These are phyloP conservation scores for Plecotus auritus DNA, from an alignment of 2,113 vertebrate species.

Conservation along the genomic window DNA sequence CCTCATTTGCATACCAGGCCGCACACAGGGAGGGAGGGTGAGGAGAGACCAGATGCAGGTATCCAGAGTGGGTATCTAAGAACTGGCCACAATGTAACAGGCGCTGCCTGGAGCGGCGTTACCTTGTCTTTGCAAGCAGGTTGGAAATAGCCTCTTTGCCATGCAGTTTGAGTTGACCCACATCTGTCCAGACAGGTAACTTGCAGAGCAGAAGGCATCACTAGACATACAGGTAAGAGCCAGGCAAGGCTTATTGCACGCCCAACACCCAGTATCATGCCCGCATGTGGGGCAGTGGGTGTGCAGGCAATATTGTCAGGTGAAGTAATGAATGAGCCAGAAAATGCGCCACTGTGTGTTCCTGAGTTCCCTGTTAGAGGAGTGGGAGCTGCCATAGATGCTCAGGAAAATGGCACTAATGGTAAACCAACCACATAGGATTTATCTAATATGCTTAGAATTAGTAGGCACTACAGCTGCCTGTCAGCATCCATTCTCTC, in stretches of 20 bases:
- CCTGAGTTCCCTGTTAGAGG: background rate
- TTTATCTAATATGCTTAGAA: rapidly evolving
- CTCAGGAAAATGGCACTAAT: rapidly evolving
- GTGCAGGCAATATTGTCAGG: rapidly evolving
- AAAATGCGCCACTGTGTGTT: rapidly evolving
- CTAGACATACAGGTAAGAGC: rapidly evolving
- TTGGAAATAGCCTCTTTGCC: background rate
- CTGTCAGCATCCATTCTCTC: rapidly evolving
- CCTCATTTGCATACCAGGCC: background rate
- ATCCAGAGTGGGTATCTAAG: rapidly evolving
- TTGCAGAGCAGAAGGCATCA: background rate
- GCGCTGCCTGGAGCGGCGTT: rapidly evolving
- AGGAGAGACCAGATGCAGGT: background rate
- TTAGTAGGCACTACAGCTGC: rapidly evolving
- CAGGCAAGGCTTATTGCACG: rapidly evolving
- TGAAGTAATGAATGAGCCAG: background rate
- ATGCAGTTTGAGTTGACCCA: rapidly evolving
- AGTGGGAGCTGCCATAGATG: background rate
- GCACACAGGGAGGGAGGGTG: rapidly evolving
- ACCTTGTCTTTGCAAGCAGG: background rate
- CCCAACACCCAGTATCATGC: rapidly evolving
- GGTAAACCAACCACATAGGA: background rate
- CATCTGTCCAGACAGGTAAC: rapidly evolving
- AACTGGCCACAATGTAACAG: rapidly evolving
- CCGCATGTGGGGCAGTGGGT: rapidly evolving